phyloP scores from a whole-genome alignment of 1,140 invertebrate species.

The Eurosta solidaginis region DNA sequence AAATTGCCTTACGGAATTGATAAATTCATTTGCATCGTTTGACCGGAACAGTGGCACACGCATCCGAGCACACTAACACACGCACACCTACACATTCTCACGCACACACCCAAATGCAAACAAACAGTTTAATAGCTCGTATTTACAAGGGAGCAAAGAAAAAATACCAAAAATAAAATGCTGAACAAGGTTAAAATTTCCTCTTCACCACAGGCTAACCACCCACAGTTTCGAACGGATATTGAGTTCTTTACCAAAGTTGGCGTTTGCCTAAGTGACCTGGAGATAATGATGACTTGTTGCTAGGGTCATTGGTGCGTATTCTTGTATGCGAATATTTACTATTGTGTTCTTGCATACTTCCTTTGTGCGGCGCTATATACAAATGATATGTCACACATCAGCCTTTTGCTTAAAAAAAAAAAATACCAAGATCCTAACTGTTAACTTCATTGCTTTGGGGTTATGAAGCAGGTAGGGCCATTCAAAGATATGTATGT shows the following conservation, averaged over 20 bases:
- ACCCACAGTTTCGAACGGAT: neutral
- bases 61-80: neutral
- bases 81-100: neutral
- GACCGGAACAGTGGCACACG: neutral
- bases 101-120: too few species aligned
- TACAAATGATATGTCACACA: neutral
- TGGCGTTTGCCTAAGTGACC: neutral
- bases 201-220: neutral
- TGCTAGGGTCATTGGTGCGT: neutral
- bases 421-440: too few species aligned
- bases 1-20: slow-evolving; percentile 11
- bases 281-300: slow-evolving; percentile 5
- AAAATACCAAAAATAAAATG: neutral
- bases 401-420: too few species aligned
- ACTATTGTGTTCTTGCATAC: neutral
- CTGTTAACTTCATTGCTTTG: too few species aligned
- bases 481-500: too few species aligned
- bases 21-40: slow-evolving; percentile 26
- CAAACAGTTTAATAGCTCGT: too few species aligned
- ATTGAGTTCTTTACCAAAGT: neutral
- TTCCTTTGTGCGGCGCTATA: neutral
- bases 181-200: neutral
- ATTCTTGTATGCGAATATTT: too few species aligned
- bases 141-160: neutral
- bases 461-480: too few species aligned